These are phyloP conservation scores for Axinella damicornis DNA, from an alignment of 37 sponge, comb jelly and placozoan species.

Conservation along the genomic window DNA sequence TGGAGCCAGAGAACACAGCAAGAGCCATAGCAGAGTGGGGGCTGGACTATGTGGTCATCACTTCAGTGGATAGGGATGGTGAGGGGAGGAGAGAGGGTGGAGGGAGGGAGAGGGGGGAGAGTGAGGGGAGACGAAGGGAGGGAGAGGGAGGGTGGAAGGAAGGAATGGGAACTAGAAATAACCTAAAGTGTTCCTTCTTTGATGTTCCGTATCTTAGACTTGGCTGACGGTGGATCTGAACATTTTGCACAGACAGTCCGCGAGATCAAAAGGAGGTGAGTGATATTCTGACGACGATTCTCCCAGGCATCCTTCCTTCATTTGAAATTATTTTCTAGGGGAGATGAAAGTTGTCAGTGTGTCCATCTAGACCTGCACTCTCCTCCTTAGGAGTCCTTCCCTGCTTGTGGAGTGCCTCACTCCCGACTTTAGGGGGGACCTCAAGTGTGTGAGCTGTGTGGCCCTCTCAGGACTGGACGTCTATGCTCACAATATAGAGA, in stretches of 20 bases:
- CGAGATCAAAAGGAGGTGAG: constrained; percentile 81
- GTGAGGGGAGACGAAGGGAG: constrained; percentile 60
- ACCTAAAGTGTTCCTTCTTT: too few species aligned
- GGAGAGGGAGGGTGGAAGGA: constrained; percentile 7
- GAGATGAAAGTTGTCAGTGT: neutral
- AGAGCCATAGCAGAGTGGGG: constrained; percentile 92
- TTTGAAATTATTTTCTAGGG: neutral
- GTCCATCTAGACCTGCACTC: too few species aligned
- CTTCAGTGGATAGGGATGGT: constrained; percentile 99
- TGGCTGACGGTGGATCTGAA: constrained; percentile 90
- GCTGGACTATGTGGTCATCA: constrained; percentile 96
- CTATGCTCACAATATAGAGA: constrained; percentile 99
- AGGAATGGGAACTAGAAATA: too few species aligned
- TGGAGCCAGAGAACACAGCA: constrained; percentile 94
- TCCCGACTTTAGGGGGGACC: constrained; percentile 95
- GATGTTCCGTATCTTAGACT: constrained; percentile 50
- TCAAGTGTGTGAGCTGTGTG: constrained; percentile 69
- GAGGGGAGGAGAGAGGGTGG: constrained; percentile 19
- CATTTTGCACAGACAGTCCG: constrained; percentile 95
- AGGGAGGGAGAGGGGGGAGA: neutral
- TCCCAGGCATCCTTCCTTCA: neutral
- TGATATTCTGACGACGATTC: neutral
- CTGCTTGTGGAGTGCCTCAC: constrained; percentile 94
- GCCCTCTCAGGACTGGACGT: constrained; percentile 94
- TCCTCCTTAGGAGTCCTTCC: constrained; percentile 52